These are phyloP conservation scores for Carassius auratus DNA, from an alignment of 2,113 vertebrate species.

Conservation along the genomic window DNA sequence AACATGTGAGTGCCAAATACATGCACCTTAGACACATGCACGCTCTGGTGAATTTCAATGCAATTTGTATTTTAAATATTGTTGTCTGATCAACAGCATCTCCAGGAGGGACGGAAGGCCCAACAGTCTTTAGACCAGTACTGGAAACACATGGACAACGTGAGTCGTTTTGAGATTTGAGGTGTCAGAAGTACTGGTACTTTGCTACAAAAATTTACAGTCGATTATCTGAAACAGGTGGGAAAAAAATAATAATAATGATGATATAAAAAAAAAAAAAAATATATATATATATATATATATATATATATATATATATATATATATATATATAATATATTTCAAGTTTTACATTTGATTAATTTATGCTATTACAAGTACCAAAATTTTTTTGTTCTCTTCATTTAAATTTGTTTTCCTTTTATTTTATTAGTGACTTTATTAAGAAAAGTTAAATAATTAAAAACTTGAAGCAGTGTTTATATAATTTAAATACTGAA, in stretches of 20 bases:
- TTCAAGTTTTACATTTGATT: not conserved
- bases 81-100: constrained; percentile 81
- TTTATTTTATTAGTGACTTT: not conserved
- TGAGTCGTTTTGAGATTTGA: constrained; percentile 73
- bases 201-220: not conserved
- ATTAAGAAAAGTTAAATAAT: too few relatives aligned
- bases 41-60: not conserved
- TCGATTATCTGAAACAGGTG: too few relatives aligned
- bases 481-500: too few relatives aligned
- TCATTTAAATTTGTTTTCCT: not conserved
- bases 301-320: too few relatives aligned
- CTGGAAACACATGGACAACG: constrained; percentile 99
- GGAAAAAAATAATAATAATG: too few relatives aligned
- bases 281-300: too few relatives aligned
- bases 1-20: constrained; percentile 83
- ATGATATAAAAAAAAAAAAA: too few relatives aligned
- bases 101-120: constrained; percentile 96
- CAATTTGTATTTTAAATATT: not conserved
- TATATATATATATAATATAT: too few relatives aligned
- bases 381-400: not conserved
- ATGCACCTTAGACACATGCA: not conserved
- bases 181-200: not conserved
- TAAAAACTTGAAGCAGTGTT: too few relatives aligned
- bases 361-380: not conserved
- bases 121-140: constrained; percentile 96